Evolutionary conservation across 2,113 vertebrate species (phyloP), one percentile per base, ranked within the genome.

Genomic region (Mugil cephalus): DNA sequence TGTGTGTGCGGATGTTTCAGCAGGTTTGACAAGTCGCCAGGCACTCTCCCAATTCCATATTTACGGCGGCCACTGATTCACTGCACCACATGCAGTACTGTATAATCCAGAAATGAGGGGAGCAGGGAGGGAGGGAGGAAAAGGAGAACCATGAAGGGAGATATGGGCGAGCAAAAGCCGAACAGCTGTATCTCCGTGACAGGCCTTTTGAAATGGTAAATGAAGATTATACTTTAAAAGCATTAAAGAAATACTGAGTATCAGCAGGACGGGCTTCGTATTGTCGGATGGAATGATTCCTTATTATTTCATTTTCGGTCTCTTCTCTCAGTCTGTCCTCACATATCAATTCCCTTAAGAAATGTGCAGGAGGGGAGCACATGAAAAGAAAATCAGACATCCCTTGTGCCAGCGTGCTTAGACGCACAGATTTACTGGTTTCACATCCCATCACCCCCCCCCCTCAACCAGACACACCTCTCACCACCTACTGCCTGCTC

Each of bases 361-460:
- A 73, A 59, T 69, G 48, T 52, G 52, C 21, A 59, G 54, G 15
- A 52, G 6, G 15, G 10, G 13, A 34, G 54, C 34, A 17, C 45
- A 59, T 78, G 52, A 79, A 84, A 88, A 82, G 73, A 78, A n/a
- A 83, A 82, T 82, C 76, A 68, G 62, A 73, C 80, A 48, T 82
- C 74, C 70, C 43, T 65, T 51, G 38, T 54, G 64, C 76, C 71
- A 38, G 66, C 46, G 47, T 5, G 47, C 68, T 80, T 82, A 71
- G 74, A 76, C 80, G 61, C 66, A 60, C 70, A 77, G 59, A 89
- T 87, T 85, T 89, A 78, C 88, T 85, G 60, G 72, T 82, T 87
- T 77, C 67, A 66, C 48, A 24, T 50, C 34, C 60, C 36, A 56
- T 56, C 54, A 15, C 42, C 19, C 21, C 6, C 47, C 30, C 24